Evolutionary conservation across 1,140 invertebrate genomes (phyloP), one percentile per base, ranked within the genome.

Genomic region (Rhyacophila brunnea): DNA sequence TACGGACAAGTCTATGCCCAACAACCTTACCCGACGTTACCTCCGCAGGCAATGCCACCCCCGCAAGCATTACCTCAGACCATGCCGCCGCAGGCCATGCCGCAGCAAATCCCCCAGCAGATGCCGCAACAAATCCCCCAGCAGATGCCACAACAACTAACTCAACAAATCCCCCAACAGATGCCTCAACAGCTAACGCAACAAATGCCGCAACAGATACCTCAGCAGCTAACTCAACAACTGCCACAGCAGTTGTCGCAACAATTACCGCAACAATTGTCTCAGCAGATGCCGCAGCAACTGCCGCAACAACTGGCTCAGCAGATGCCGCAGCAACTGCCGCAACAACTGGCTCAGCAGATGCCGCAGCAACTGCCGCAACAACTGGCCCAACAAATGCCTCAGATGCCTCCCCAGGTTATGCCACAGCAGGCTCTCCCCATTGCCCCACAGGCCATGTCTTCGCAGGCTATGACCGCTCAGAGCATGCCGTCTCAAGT

Each of bases 191-290:
- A 50, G 28, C 4, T 28, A 36, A n/a, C n/a, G 5, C 20, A 32
- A 15, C 48, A 50, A 36, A 14, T 32, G 2, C 48, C 19, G 3
- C 48, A 60, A 23, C 49, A 53, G 19, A 34, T 34, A 34, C 15
- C 48, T 6, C 38, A 72, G 74, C n/a, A 65, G 74, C 0, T 70
- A 68, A 2, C 63, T 67, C 5, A 63, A 66, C 4, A 66, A 60
- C 23, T 62, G 63, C 45, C 23, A 3, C 45, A 17, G 15, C 45
- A 47, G 17, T 5, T 14, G 13, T 5, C 18, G 6, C 45, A 19
- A 14, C 23, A 28, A 47, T 3, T 28, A 1, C 20, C 38, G 9
- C 50, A 50, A 15, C 55, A 58, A n/a, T 19, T 11, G 42, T 49
- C n/a, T 5, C 48, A 50, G 28, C 48, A 50, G 14, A 11, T 17